Base-by-base conservation (phyloP, 2,113 vertebrate species). In the Hypanus sabinus region DNA sequence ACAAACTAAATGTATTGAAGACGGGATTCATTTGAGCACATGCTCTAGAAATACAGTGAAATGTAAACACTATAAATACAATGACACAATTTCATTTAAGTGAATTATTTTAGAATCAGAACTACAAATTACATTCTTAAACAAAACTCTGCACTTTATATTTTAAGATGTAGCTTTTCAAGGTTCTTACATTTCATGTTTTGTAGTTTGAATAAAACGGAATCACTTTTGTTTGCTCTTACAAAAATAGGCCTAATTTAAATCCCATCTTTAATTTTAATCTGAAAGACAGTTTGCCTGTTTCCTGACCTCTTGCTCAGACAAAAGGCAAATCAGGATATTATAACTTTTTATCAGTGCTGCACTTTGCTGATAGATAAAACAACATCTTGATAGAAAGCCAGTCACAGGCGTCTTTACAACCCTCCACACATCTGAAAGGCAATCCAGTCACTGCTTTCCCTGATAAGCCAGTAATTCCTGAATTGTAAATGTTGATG, bases 391-490 rank as follows among this genome's bases (percentile, higher is more conserved):
- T 96, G 95, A 96, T 97, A 96, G 97, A 97, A 96, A 97, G 96
- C 96, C 96, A 97, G 96, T 96, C 96, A 95, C 95, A 96, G 96
- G 96, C 96, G 96, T 96, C 97, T 97, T 97, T 97, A 97, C 97
- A 97, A 97, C 96, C 94, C 76, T 95, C 96, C 96, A 96, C 96
- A 96, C 96, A 97, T 97, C 97, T 97, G 96, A 97, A 97, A 97
- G 97, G 97, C 96, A 97, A 96, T 95, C 97, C 95, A 94, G 97
- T 96, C 96, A 79, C 96, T 96, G 96, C 96, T 97, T 96, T 96
- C 96, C 96, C 97, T 97, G 97, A 97, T 97, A 98, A 97, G 97
- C 97, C 96, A 97, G 81, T 96, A 97, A 97, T 97, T 96, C 96
- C 97, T 97, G 97, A 97, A 97, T 97, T 96, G 96, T 97, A 97